These are phyloP conservation scores for Beaufortia kweichowensis DNA, from an alignment of 2,113 vertebrate genomes.

Conservation along the genomic window DNA sequence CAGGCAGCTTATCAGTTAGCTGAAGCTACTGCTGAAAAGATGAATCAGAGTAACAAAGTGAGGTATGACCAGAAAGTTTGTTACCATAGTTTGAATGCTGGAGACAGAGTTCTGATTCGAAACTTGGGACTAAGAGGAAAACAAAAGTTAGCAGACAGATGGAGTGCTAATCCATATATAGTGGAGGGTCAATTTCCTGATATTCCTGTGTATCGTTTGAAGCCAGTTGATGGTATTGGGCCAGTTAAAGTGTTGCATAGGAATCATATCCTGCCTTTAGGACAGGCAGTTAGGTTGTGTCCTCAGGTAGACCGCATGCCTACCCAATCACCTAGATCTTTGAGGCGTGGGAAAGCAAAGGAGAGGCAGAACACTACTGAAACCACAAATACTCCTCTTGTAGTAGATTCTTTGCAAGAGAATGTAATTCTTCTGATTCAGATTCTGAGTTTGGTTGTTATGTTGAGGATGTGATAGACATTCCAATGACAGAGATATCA, in stretches of 20 bases:
- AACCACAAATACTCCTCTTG: background rate
- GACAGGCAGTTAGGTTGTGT: background rate
- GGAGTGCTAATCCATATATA: constrained; percentile 5
- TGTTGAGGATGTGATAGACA: background rate
- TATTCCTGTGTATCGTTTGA: background rate
- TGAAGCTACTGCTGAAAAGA: background rate
- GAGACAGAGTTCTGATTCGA: constrained; percentile 35
- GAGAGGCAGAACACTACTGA: background rate
- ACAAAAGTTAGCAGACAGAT: constrained; percentile 31
- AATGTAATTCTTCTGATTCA: background rate
- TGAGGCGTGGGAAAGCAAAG: background rate
- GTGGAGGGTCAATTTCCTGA: constrained; percentile 3
- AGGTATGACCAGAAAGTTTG: constrained; percentile 36
- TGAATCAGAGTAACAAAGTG: constrained; percentile 38
- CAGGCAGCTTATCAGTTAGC: constrained; percentile 35
- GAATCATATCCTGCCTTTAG: constrained; percentile 11
- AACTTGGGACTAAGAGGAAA: constrained; percentile 27
- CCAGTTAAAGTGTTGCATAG: background rate
- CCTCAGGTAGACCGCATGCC: background rate
- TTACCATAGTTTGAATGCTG: background rate
- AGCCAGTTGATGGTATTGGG: background rate
- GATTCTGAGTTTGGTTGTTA: background rate
- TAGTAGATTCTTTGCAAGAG: background rate
- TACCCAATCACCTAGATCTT: background rate
- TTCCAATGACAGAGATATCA: too few relatives aligned